Base-by-base conservation (phyloP, 2,797 vertebrate species). In the Lophius americanus region DNA sequence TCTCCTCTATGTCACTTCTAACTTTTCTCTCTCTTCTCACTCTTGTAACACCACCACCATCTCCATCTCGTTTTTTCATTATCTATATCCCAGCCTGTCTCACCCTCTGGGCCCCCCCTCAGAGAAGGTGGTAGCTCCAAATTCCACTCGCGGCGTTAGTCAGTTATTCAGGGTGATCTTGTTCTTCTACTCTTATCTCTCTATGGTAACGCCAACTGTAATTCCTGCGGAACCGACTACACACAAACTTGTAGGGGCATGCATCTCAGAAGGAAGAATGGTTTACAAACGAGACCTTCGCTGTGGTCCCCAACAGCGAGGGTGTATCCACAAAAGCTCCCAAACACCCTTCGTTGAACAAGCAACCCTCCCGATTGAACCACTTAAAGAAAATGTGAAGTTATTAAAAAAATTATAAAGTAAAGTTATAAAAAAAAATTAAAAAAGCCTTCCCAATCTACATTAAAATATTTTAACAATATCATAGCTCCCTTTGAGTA, bases 81-180 rank as follows among this genome's bases (percentile, higher is more conserved):
- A 33, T 68, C 47, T 57, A 3, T 51, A 58, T 52, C 48, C 51
- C 68, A 14, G 2, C 65, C 62, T 56, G 36, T 23, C 52, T 77
- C 51, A 2, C 59, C 62, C 51, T 78, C 50, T 61, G 37, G 50
- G 49, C 57, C 49, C 76, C 50, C 68, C 70, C n/a, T 75, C 53
- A 83, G 78, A 77, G 52, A 39, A 67, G 55, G 60, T 44, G 86
- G 91, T 91, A 91, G 90, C 83, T 76, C 72, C 68, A 48, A 53
- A 64, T 35, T 62, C 75, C 66, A 68, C 68, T 62, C 50, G 33
- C 39, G 5, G 9, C 68, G 23, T 23, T 35, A 64, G 71, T 77
- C 76, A 84, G 48, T 91, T 84, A 85, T 80, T 85, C 74, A 60
- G 79, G 83, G 84, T 91, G 92, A 92, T 92, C 89, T 86, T 88